Conservation (phyloP, 1,140 invertebrate species). For the Drosophila yakuba region DNA sequence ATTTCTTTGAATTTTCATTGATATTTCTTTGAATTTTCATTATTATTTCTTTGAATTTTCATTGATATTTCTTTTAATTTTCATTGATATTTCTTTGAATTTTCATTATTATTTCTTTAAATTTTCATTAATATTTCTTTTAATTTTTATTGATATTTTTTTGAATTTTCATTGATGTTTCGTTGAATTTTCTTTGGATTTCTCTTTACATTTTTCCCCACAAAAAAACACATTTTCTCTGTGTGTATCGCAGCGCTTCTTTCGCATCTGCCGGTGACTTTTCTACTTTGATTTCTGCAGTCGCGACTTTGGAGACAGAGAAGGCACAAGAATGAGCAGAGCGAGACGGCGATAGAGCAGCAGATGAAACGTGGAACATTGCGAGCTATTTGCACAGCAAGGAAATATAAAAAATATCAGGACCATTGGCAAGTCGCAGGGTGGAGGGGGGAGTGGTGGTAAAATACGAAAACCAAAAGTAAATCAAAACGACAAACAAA, state of each 20-base stretch:
- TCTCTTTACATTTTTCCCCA: too few species aligned
- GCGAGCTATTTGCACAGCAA: slow-evolving; percentile 71
- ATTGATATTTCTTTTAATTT: too few species aligned
- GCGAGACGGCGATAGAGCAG: background rate
- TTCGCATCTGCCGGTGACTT: slow-evolving; percentile 16
- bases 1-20: too few species aligned
- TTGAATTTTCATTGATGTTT: too few species aligned
- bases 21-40: too few species aligned
- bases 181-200: too few species aligned
- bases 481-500: slow-evolving; percentile 80
- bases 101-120: too few species aligned
- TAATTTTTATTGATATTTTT: too few species aligned
- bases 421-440: background rate
- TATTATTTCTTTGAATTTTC: too few species aligned
- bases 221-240: background rate
- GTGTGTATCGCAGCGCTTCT: background rate
- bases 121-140: too few species aligned
- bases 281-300: slow-evolving; percentile 53
- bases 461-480: slow-evolving; percentile 56
- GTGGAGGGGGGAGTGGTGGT: too few species aligned
- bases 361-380: slow-evolving; percentile 47
- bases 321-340: background rate
- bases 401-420: slow-evolving; percentile 25
- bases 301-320: slow-evolving; percentile 35
- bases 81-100: too few species aligned